Conservation (phyloP, 1,140 invertebrate species). For the Globodera ellingtonae region DNA sequence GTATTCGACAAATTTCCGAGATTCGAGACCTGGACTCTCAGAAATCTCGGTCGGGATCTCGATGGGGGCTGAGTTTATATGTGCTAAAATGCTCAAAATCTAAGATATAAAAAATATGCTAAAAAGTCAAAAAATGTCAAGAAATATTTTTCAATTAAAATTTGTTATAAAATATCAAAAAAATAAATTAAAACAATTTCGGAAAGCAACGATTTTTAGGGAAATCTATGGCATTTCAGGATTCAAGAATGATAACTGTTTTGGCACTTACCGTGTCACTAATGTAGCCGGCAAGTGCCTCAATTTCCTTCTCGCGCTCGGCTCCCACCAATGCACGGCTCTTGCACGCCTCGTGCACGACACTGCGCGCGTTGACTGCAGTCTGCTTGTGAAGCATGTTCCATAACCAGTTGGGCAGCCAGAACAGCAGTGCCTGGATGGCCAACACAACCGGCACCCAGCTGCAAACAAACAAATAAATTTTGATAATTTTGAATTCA, state of each 20-base stretch:
- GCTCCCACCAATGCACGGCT: conserved; percentile 34
- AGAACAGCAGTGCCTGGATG: conserved; percentile 56
- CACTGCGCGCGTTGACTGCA: conserved; percentile 51
- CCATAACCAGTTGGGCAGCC: conserved; percentile 58
- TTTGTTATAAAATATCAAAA: no score
- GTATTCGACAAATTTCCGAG: no score
- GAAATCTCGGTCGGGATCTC: no score
- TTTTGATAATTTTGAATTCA: background rate
- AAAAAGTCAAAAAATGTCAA: no score
- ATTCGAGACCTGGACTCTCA: no score
- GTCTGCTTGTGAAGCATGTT: conserved; percentile 64
- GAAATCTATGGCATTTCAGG: background rate
- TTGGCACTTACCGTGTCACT: conserved; percentile 36
- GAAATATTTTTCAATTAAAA: no score
- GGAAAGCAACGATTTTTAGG: no score
- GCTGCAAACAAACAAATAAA: conserved; percentile 1
- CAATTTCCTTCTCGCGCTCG: conserved; percentile 54
- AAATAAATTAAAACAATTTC: no score
- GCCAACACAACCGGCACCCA: conserved; percentile 62
- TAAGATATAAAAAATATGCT: no score
- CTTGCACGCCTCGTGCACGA: conserved; percentile 44
- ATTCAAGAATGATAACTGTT: background rate
- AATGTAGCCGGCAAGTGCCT: conserved; percentile 58
- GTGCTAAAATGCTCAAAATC: no score
- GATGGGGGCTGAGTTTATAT: no score